Evolutionary conservation across 2,113 vertebrate genomes (phyloP).

Genomic region (Pseudorectes ferrugineus): DNA sequence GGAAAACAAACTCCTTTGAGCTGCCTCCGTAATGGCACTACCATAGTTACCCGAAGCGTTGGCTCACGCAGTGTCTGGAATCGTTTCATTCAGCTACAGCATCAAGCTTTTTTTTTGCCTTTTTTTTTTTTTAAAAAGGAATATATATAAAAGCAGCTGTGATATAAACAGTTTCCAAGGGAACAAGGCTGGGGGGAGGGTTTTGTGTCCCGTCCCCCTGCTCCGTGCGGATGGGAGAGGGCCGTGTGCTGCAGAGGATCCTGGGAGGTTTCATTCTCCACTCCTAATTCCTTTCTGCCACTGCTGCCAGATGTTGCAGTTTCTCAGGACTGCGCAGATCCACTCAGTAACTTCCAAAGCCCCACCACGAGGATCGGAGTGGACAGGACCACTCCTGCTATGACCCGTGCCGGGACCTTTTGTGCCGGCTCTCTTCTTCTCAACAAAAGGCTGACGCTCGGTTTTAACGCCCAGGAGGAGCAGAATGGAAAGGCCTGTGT

Average conservation of each 20-base stretch:
- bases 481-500: conserved; percentile 13
- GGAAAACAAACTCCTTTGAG: conserved; percentile 64
- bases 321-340: conserved; percentile 46
- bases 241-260: conserved; percentile 62
- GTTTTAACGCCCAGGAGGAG: conserved; percentile 1
- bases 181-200: conserved; percentile 72
- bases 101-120: not conserved
- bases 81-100: conserved; percentile 59
- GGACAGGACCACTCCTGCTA: not conserved
- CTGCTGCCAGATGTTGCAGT: conserved; percentile 82
- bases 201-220: conserved; percentile 55
- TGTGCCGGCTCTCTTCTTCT: conserved; percentile 10
- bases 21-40: conserved; percentile 79
- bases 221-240: conserved; percentile 69
- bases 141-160: conserved; percentile 66
- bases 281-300: conserved; percentile 66
- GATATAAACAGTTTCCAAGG: conserved; percentile 80
- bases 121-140: not conserved
- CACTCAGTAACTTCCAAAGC: not conserved
- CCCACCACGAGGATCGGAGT: not conserved
- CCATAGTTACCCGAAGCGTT: conserved; percentile 76
- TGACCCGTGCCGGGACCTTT: conserved; percentile 39
- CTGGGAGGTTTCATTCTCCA: conserved; percentile 73
- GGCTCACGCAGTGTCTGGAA: conserved; percentile 68
- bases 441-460: conserved; percentile 46